Evolutionary conservation across 2,113 vertebrate species (phyloP).

Genomic region (Sebastes schlegelii): DNA sequence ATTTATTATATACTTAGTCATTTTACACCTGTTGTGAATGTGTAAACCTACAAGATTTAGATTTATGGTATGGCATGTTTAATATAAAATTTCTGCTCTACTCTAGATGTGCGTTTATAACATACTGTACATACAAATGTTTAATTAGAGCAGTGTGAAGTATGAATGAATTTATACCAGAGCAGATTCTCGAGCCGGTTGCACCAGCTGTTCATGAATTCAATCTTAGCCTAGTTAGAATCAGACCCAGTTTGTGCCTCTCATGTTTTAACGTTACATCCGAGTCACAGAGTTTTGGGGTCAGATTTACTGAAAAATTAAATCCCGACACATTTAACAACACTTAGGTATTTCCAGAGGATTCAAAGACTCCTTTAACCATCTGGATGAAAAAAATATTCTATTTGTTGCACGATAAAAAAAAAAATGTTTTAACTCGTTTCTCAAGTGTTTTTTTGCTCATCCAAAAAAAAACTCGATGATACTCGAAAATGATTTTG

Average conservation of each 20-base stretch:
- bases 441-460: neutral
- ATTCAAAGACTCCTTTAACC: neutral
- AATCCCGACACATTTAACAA: neutral
- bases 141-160: constrained; percentile 20
- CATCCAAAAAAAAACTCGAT: neutral
- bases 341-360: constrained; percentile 23
- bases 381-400: neutral
- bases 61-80: neutral
- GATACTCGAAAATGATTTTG: neutral
- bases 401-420: neutral
- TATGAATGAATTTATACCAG: neutral
- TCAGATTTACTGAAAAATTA: neutral
- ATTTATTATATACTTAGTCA: neutral
- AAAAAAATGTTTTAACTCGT: neutral
- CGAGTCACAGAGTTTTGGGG: neutral
- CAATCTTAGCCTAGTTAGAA: neutral
- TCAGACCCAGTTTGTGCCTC: constrained; percentile 20
- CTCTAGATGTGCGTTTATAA: neutral
- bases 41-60: neutral
- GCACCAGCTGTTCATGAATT: constrained; percentile 35
- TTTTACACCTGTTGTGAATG: neutral
- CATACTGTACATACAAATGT: constrained; percentile 20
- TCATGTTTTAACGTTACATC: neutral
- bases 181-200: neutral
- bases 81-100: neutral